These are phyloP conservation scores for Zaprionus davidi DNA, from an alignment of 1,140 invertebrate species.

Conservation along the genomic window DNA sequence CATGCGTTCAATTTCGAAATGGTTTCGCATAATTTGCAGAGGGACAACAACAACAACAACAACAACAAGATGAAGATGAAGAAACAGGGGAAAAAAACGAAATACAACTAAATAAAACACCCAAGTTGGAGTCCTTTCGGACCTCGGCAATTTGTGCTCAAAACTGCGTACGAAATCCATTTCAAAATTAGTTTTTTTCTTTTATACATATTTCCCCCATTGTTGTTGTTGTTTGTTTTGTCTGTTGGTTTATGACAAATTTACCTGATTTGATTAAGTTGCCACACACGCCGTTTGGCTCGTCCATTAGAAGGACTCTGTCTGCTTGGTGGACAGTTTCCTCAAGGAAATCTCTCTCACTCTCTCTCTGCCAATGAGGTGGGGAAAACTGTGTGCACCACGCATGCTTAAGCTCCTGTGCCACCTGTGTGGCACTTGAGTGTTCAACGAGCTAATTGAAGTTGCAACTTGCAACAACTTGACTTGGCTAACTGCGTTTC, in stretches of 20 bases:
- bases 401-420: constrained; percentile 9
- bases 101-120: constrained; percentile 28
- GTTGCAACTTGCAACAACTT: neutral
- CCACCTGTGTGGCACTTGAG: constrained; percentile 28
- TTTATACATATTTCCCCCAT: constrained; percentile 30
- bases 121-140: constrained; percentile 32
- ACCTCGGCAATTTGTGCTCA: constrained; percentile 74
- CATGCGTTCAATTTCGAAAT: constrained; percentile 84
- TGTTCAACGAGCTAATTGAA: constrained; percentile 26
- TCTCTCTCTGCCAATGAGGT: neutral
- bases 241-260: constrained; percentile 75
- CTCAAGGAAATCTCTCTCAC: neutral
- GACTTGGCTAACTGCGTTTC: neutral
- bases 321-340: constrained; percentile 46
- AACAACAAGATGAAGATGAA: constrained; percentile 17
- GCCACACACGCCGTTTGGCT: constrained; percentile 32
- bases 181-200: constrained; percentile 79
- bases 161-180: constrained; percentile 82
- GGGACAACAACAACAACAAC: constrained; percentile 27
- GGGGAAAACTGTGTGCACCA: constrained; percentile 24
- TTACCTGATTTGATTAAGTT: constrained; percentile 84
- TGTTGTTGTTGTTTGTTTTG: constrained; percentile 21
- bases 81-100: constrained; percentile 1
- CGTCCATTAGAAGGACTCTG: constrained; percentile 30
- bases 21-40: constrained; percentile 84